Evolutionary conservation across 1,140 invertebrate genomes (phyloP), one percentile per base, ranked within the genome.

Genomic region (Halictus rubicundus): DNA sequence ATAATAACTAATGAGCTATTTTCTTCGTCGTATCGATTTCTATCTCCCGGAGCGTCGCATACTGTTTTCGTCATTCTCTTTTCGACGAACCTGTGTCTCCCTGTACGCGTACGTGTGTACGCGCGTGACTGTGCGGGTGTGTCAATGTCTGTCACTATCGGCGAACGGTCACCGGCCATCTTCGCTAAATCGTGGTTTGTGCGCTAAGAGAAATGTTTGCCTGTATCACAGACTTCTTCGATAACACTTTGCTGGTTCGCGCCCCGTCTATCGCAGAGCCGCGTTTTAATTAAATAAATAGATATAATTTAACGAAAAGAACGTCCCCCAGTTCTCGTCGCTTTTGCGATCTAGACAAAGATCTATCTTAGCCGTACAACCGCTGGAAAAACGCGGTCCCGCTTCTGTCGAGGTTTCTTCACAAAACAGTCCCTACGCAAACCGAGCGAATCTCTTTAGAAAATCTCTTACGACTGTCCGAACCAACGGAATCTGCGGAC

Each of bases 191-290:
- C 71, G 46, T 39, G 39, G 32, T 65, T 81, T 86, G 84, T 85
- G 71, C 84, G 75, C 75, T 82, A 75, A 85, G 69, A 79, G 68
- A 68, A 63, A 68, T 79, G 39, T 84, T 86, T 66, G 80, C 75
- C 80, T 82, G 83, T 85, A 85, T 79, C 84, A 78, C 82, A 84
- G 77, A 85, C 83, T 77, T 80, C n/a, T 68, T 76, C 61, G 64
- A 65, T 72, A 77, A 85, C 59, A 46, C 59, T 39, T 79, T 46
- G 66, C 75, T n/a, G 10, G 42, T 49, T 32, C 32, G 57, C 60
- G 76, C 59, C 61, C 23, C 68, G 23, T 69, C 32, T 71, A 39
- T 27, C 37, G 46, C 59, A 59, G 37, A 46, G 63, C 7, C 63
- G 79, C 68, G 46, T 72, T 32, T 32, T 64, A 74, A 72, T 79